phyloP scores from a whole-genome alignment of 2,888 invertebrate species.

The Punctoribates punctum region DNA sequence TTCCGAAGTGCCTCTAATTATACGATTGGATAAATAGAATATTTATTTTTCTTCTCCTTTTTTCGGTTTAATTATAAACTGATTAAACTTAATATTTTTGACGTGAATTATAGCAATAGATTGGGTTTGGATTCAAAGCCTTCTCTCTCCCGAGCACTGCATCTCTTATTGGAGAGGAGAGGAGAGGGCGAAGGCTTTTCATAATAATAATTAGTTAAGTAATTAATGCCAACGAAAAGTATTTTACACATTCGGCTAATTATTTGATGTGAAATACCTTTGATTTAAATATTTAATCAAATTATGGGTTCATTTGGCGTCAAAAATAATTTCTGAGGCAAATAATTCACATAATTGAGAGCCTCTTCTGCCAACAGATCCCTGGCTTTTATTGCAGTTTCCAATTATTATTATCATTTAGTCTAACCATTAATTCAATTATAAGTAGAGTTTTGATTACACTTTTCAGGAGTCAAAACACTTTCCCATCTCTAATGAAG shows the following conservation, averaged over 20 bases:
- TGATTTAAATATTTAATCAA: slow-evolving; percentile 15
- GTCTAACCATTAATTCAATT: slow-evolving; percentile 9
- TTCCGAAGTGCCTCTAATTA: too few relatives aligned
- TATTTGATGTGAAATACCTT: neutral
- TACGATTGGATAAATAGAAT: too few relatives aligned
- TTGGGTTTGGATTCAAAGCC: too few relatives aligned
- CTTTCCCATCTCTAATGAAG: neutral
- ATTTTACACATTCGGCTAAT: neutral
- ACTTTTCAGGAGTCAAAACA: neutral
- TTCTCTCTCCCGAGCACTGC: too few relatives aligned
- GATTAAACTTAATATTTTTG: too few relatives aligned
- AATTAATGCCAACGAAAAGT: slow-evolving; percentile 17
- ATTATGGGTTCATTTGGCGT: slow-evolving; percentile 11
- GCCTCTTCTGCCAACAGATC: neutral
- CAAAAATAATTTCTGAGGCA: neutral
- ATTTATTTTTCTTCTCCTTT: too few relatives aligned
- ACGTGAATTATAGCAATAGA: too few relatives aligned
- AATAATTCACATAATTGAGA: too few relatives aligned
- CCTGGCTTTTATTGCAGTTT: neutral
- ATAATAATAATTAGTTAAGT: slow-evolving; percentile 14
- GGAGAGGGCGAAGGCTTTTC: neutral
- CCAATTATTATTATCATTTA: neutral
- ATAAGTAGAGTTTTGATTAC: slow-evolving; percentile 17
- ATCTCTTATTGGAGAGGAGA: too few relatives aligned
- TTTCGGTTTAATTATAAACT: too few relatives aligned